These are phyloP conservation scores for Macrotis lagotis DNA, from an alignment of 2,113 vertebrate genomes.

Conservation along the genomic window DNA sequence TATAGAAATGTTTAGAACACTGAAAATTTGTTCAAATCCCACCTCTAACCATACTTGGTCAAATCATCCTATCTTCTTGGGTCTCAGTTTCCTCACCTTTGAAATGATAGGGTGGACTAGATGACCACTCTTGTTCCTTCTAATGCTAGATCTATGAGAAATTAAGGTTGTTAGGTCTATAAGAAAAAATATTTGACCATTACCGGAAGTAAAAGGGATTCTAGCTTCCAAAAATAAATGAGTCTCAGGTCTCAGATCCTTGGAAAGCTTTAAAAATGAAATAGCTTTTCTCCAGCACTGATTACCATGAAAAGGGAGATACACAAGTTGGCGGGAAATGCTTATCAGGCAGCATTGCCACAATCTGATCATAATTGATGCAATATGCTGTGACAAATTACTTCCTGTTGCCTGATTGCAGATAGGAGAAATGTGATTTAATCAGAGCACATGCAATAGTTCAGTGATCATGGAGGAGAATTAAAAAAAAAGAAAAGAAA, in stretches of 20 bases:
- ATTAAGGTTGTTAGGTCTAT: background rate
- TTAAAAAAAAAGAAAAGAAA: background rate
- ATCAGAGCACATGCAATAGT: conserved; percentile 22
- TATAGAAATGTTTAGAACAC: background rate
- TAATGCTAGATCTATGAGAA: background rate
- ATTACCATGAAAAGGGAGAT: background rate
- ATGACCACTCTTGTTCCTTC: background rate
- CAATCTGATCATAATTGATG: conserved; percentile 53
- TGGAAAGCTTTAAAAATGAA: background rate
- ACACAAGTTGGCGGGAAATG: conserved; percentile 24
- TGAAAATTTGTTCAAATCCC: background rate
- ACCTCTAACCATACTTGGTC: background rate
- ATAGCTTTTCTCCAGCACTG: background rate
- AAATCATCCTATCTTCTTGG: background rate
- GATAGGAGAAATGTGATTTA: conserved; percentile 43
- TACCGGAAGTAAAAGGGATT: background rate
- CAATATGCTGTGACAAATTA: conserved; percentile 42
- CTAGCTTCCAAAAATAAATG: background rate
- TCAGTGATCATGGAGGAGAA: background rate
- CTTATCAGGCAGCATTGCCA: conserved; percentile 51
- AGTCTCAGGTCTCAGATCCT: background rate
- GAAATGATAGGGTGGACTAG: background rate
- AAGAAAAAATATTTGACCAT: fast-evolving
- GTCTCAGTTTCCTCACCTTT: background rate
- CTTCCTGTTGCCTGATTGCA: conserved; percentile 65